Evolutionary conservation across 2,797 vertebrate genomes (phyloP).

Genomic region (Thaleichthys pacificus): DNA sequence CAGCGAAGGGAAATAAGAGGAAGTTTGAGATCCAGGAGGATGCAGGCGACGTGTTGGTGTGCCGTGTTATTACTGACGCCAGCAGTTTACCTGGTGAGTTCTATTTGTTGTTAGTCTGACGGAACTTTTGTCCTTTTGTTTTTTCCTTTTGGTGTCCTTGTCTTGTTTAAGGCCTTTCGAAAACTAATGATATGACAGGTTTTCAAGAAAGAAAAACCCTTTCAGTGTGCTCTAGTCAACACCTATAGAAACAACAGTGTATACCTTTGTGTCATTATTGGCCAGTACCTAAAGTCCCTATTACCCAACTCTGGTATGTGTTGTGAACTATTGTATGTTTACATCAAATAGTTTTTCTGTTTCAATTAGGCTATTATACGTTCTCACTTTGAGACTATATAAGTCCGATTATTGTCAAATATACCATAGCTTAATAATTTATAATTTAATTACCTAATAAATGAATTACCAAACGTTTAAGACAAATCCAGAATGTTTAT

Average conservation of each 20-base stretch:
- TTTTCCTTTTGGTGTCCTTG: not conserved
- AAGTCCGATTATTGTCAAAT: not conserved
- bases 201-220: not conserved
- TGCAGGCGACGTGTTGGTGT: constrained; percentile 90
- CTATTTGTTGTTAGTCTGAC: not conserved
- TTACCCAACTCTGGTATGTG: too few species aligned
- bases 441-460: not conserved
- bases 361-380: too few species aligned
- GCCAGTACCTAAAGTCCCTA: not conserved
- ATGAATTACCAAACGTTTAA: too few species aligned
- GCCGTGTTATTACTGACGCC: constrained; percentile 89
- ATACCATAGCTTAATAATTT: not conserved
- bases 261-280: not conserved
- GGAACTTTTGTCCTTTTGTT: not conserved
- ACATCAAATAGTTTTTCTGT: too few species aligned
- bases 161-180: not conserved
- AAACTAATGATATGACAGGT: not conserved
- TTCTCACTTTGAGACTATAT: too few species aligned
- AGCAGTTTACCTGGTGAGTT: constrained; percentile 91
- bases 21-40: constrained; percentile 91
- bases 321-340: too few species aligned
- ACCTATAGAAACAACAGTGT: too few species aligned
- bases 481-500: too few species aligned
- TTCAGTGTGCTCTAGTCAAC: not conserved
- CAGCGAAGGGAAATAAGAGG: constrained; percentile 82